phyloP scores from a whole-genome alignment of 2,113 vertebrate species.

The Crotalus tigris region DNA sequence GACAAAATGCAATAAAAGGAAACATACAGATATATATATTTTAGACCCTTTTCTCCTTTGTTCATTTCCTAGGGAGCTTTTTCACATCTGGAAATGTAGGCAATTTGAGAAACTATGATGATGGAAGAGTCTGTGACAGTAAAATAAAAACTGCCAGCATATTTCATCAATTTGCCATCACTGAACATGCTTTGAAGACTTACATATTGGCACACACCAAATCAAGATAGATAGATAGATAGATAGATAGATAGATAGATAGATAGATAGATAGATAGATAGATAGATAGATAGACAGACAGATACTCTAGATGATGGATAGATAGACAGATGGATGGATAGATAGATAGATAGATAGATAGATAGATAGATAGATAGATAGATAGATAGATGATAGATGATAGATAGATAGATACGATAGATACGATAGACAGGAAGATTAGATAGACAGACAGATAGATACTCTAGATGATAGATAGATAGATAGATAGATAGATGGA shows the following conservation, averaged over 20 bases:
- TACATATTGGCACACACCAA: background rate
- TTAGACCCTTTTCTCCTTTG: background rate
- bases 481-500: rapidly evolving
- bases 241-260: too few species aligned
- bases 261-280: too few species aligned
- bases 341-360: too few species aligned
- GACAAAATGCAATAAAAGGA: background rate
- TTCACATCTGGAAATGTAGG: background rate
- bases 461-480: rapidly evolving
- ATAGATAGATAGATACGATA: too few species aligned
- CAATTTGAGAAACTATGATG: background rate
- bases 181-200: background rate
- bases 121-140: background rate
- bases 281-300: too few species aligned
- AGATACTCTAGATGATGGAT: too few species aligned
- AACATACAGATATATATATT: background rate
- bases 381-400: too few species aligned
- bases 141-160: background rate
- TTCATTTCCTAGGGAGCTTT: background rate
- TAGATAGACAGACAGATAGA: too few species aligned
- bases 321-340: too few species aligned
- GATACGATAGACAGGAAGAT: too few species aligned
- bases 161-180: background rate
- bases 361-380: too few species aligned
- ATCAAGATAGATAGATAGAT: background rate